These are phyloP conservation scores for Xerus inauris DNA, from an alignment of 2,113 vertebrate genomes.

Conservation along the genomic window DNA sequence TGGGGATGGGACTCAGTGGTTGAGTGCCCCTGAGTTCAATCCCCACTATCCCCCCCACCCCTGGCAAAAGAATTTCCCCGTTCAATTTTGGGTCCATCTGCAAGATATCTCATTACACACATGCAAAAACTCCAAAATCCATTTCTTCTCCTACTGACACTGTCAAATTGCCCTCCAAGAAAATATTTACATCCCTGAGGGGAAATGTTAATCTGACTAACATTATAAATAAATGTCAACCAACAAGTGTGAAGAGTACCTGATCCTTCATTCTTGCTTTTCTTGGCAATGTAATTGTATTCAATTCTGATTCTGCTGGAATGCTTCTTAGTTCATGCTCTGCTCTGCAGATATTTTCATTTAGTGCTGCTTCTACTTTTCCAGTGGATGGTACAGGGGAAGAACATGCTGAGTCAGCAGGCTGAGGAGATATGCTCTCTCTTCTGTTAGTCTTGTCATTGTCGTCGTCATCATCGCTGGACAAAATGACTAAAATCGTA, in stretches of 20 bases:
- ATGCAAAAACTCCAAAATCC: neutral
- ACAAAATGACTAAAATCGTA: conserved; percentile 92
- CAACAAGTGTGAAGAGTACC: conserved; percentile 83
- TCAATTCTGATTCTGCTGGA: conserved; percentile 89
- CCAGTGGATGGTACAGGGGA: conserved; percentile 94
- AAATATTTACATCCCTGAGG: neutral
- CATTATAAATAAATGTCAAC: neutral
- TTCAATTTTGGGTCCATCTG: neutral
- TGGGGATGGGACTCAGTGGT: too few relatives aligned
- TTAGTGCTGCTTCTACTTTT: conserved; percentile 94
- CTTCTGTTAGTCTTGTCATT: conserved; percentile 90
- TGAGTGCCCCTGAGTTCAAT: too few relatives aligned
- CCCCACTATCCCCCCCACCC: too few relatives aligned
- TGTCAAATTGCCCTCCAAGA: conserved; percentile 30
- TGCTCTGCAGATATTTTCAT: conserved; percentile 87
- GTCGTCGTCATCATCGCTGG: conserved; percentile 94
- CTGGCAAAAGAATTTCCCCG: too few relatives aligned
- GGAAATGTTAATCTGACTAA: conserved; percentile 1
- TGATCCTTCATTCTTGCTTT: conserved; percentile 96
- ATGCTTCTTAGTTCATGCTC: conserved; percentile 89
- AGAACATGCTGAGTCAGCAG: conserved; percentile 95
- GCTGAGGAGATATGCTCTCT: conserved; percentile 93
- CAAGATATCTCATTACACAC: neutral
- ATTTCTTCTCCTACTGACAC: neutral
- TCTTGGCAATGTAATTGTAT: conserved; percentile 87